Conservation (phyloP, 2,888 invertebrate species). For the Coelopa pilipes region DNA sequence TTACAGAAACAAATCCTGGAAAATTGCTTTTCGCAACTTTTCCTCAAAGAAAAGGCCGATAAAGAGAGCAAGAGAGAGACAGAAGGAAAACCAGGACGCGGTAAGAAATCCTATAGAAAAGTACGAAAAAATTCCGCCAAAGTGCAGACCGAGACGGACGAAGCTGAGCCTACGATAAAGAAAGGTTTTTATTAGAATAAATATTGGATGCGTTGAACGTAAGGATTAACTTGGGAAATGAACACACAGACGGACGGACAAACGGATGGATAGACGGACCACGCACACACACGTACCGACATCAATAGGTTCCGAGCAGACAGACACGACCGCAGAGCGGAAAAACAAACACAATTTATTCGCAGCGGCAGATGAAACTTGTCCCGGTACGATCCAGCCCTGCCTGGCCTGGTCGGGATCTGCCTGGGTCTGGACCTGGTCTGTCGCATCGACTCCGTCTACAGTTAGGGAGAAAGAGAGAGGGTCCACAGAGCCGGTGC, state of each 20-base stretch:
- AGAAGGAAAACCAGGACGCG: background rate
- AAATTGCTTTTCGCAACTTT: slow-evolving; percentile 32
- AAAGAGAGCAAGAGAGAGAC: background rate
- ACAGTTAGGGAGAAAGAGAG: background rate
- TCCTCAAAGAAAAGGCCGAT: slow-evolving; percentile 9
- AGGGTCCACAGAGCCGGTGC: too few species aligned
- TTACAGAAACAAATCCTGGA: slow-evolving; percentile 36
- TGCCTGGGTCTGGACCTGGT: background rate
- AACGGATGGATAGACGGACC: background rate
- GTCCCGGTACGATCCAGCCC: background rate
- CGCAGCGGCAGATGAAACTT: slow-evolving; percentile 25
- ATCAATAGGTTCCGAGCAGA: background rate
- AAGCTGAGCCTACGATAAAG: slow-evolving; percentile 16
- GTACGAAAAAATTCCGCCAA: slow-evolving; percentile 10
- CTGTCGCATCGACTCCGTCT: too few species aligned
- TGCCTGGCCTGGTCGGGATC: background rate
- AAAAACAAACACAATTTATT: slow-evolving; percentile 28
- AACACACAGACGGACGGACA: slow-evolving; percentile 9
- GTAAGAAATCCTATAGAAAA: background rate
- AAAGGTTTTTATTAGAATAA: slow-evolving; percentile 26
- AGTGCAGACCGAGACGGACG: background rate
- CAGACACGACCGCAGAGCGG: background rate
- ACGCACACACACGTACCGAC: slow-evolving; percentile 8
- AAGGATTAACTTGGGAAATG: slow-evolving; percentile 21
- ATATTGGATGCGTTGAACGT: slow-evolving; percentile 25